Percentiles rank a stretch among this genome's conserved stretches.
These are phyloP conservation scores for Apantesis nais DNA, from an alignment of 2,888 invertebrate species.

Conservation along the genomic window DNA sequence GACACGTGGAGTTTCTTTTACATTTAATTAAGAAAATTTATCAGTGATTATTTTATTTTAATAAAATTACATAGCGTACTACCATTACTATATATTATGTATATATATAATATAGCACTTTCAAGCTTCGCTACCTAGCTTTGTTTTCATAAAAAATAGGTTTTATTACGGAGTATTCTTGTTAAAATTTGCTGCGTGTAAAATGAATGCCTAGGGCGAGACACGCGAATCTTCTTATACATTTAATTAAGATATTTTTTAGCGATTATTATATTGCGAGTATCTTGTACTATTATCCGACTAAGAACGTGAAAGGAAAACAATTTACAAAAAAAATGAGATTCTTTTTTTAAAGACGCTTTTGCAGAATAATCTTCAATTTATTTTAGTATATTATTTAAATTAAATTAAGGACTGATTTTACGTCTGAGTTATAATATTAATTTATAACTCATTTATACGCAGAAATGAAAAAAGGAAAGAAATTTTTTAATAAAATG, in stretches of 20 bases:
- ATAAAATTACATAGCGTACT: background rate
- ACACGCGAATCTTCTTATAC: conserved; percentile 45
- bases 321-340: conserved; percentile 25
- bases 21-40: conserved; percentile 53
- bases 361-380: conserved; percentile 4
- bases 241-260: conserved; percentile 50
- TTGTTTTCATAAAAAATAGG: conserved; percentile 17
- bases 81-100: background rate
- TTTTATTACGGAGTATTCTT: conserved; percentile 19
- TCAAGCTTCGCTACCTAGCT: conserved; percentile 11
- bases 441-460: conserved; percentile 5
- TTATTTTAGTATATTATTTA: background rate
- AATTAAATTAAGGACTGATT: conserved; percentile 4
- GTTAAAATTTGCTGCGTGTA: conserved; percentile 27
- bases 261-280: conserved; percentile 33
- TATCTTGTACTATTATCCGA: conserved; percentile 34
- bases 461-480: conserved; percentile 3
- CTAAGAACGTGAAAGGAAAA: conserved; percentile 29
- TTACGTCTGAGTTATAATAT: background rate
- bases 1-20: conserved; percentile 45
- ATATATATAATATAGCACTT: background rate
- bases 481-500: conserved; percentile 3
- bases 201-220: conserved; percentile 41
- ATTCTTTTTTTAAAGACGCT: conserved; percentile 17
- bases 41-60: too few relatives aligned